Base-by-base conservation (phyloP, 2,113 vertebrate genomes). In the Pachypanchax playfairii region DNA sequence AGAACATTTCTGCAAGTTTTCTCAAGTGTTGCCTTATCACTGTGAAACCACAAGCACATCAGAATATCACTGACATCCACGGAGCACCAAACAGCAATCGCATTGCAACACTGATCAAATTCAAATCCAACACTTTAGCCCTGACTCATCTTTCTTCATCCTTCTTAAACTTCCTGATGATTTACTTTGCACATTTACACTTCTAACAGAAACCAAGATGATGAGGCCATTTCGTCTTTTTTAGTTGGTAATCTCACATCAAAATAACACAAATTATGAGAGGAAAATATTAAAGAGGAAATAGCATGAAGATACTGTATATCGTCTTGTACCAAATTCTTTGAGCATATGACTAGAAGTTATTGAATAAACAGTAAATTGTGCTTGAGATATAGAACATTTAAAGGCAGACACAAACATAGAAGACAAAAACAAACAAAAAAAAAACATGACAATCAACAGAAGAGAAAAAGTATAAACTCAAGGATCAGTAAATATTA, bases 81-180 rank as follows among this genome's bases (percentile, higher is more conserved):
- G 21, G 46, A 43, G 35, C 28, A 26, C 21, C 22, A 43, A 50
- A 42, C 28, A 26, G 26, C 22, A 43, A 50, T 22, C 22, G 12
- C 36, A 57, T 15, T 62, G 58, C 33, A 33, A 42, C 67, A 35
- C 51, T 49, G 52, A 44, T 60, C 25, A 55, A 38, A 29, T 39
- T 70, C 33, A 42, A 18, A 58, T 43, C 51, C 36, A 44, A 22
- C 55, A 22, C 43, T 65, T 50, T 70, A 59, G 60, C 50, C 55
- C 43, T 17, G 24, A 12, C 44, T 31, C 29, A 48, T 50, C 29
- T 35, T 25, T 4, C 38, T 39, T 48, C 46, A 29, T 71, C 44
- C 46, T 24, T 20, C 47, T 6, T 41, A 41, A 56, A 61, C 44
- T 31, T 28, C 15, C 6, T 44, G 20, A 54, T n/a, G 53, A 65